Base-by-base conservation (phyloP, 1,140 invertebrate species). In the Hypsibius dujardini region DNA sequence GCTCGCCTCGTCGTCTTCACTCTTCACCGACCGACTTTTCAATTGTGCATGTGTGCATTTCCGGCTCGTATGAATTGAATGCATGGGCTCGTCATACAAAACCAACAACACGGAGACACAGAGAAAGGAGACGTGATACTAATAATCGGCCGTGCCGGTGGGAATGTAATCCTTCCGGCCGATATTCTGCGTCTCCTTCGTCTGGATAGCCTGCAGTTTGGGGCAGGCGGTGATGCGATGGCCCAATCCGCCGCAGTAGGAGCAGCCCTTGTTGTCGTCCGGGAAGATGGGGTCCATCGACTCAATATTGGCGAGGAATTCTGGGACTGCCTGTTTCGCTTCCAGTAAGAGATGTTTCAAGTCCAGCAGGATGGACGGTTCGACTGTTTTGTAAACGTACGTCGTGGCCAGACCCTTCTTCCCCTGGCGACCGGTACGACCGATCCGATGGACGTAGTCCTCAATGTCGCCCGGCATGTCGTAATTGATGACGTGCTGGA, bases 391-490 rank as follows among this genome's bases (percentile, higher is more conserved):
- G 50, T n/a, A 7, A n/a, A 97, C 84, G 72, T 98, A 84, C 81
- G 96, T 98, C 69, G 98, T 95, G 0, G 94, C 94, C 75, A 97
- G 86, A 3, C 94, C 94, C 69, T 85, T 85, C 81, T 97, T 96
- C 45, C 94, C 94, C 82, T 97, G 97, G 74, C 94, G 81, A 46
- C 94, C 95, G 2, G 94, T 96, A 72, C 94, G 84, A 1, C 94
- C 94, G 78, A 98, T 97, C 78, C 94, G 85, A 78, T 98, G 94
- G 45, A 98, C 82, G 79, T 98, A 98, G 0, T 94, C 97, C 79
- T 97, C 94, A 81, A 87, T 95, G 79, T 97, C 94, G 76, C 97
- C 94, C 0, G 95, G 95, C 95, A 99, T 98, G 77, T 99, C 96
- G 79, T 95, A 99, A 81, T 99, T 99, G 47, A 99, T 95, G 28